These are phyloP conservation scores for Pipa parva DNA, from an alignment of 2,113 vertebrate species.

Conservation along the genomic window DNA sequence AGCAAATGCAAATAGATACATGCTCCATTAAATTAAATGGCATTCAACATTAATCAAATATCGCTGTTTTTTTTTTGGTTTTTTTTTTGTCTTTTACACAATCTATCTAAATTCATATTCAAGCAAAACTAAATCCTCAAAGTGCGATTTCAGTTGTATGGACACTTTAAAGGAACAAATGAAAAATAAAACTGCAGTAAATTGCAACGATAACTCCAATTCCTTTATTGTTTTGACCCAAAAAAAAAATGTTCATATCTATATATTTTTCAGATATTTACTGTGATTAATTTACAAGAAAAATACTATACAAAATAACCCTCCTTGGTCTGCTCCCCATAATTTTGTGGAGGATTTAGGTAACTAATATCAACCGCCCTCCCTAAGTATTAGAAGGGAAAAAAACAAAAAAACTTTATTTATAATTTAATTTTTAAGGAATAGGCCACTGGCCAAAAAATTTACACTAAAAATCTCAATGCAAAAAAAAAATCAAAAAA, in stretches of 20 bases:
- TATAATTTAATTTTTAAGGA: neutral
- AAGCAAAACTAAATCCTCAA: constrained; percentile 85
- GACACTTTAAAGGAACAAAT: constrained; percentile 76
- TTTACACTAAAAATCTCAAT: neutral
- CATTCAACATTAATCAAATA: constrained; percentile 91
- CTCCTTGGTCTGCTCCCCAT: constrained; percentile 86
- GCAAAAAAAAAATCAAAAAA: too few relatives aligned
- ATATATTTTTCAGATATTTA: constrained; percentile 95
- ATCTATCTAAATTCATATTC: constrained; percentile 78
- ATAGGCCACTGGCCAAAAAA: neutral
- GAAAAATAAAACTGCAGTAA: constrained; percentile 72
- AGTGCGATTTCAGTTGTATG: constrained; percentile 66
- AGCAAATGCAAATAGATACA: constrained; percentile 87
- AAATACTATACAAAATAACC: constrained; percentile 98
- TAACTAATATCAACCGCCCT: neutral
- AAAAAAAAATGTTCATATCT: constrained; percentile 83
- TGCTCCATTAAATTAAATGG: constrained; percentile 95
- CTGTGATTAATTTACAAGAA: constrained; percentile 97
- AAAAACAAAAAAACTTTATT: too few relatives aligned
- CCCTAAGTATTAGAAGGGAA: neutral
- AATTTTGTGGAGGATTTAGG: constrained; percentile 63
- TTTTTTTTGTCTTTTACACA: too few relatives aligned
- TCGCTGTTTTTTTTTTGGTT: constrained; percentile 73
- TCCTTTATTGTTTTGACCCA: constrained; percentile 64
- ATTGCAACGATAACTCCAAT: constrained; percentile 79